These are phyloP conservation scores for Semotilus atromaculatus DNA, from an alignment of 2,797 vertebrate species.

Conservation along the genomic window DNA sequence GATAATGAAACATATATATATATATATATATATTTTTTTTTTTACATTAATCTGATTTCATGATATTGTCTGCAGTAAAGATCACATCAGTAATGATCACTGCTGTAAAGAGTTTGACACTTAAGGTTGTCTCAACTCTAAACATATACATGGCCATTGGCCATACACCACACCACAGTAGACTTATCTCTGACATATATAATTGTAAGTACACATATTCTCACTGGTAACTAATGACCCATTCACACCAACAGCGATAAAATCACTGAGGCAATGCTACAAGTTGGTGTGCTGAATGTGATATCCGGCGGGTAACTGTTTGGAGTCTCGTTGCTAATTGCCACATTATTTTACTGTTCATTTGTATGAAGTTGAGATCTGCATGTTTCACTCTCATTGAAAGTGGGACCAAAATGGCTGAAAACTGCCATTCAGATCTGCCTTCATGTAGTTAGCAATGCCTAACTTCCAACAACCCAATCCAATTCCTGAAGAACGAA, in stretches of 20 bases:
- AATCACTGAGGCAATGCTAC: not conserved
- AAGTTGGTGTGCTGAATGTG: not conserved
- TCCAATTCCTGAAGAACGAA: not conserved
- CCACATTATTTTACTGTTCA: not conserved
- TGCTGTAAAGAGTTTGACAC: conserved; percentile 3
- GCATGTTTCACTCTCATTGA: not conserved
- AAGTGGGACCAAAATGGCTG: not conserved
- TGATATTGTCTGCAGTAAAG: not conserved
- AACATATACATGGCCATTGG: conserved; percentile 18
- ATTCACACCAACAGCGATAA: not conserved
- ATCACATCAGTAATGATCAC: not conserved
- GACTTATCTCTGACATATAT: conserved; percentile 25
- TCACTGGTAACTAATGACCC: not conserved
- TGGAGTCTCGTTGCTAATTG: not conserved
- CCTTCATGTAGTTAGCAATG: not conserved
- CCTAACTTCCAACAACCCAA: not conserved
- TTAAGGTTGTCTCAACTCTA: not conserved
- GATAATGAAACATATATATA: no score
- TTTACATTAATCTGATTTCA: no score
- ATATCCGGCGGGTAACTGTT: not conserved
- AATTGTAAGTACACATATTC: conserved; percentile 13
- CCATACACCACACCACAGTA: conserved; percentile 5
- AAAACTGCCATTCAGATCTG: no score
- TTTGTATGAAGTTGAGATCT: not conserved
- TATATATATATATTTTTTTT: no score